These are phyloP conservation scores for Neocrepidodera transversa DNA, from an alignment of 2,888 invertebrate species.

Conservation along the genomic window DNA sequence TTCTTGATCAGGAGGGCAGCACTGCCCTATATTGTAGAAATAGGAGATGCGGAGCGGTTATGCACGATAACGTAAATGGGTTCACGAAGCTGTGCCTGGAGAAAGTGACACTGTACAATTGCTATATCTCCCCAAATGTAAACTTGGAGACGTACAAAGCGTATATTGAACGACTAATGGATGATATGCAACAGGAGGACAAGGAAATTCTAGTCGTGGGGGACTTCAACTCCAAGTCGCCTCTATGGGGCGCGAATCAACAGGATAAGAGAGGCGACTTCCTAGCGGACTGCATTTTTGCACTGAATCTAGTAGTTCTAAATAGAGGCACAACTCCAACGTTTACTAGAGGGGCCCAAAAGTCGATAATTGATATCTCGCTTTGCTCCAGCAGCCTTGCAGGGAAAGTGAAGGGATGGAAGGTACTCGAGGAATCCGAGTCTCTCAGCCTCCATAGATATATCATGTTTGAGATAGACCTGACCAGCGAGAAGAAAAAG, in stretches of 20 bases:
- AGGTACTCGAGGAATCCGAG: neutral
- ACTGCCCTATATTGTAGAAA: conserved; percentile 3
- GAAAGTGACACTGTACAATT: neutral
- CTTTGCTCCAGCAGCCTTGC: neutral
- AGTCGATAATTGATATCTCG: no score
- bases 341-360: neutral
- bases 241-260: neutral
- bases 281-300: neutral
- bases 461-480: neutral
- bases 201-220: neutral
- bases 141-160: neutral
- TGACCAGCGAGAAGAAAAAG: neutral
- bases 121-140: conserved; percentile 13
- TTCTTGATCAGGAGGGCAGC: neutral
- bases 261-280: neutral
- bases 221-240: conserved; percentile 2
- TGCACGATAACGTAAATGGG: neutral
- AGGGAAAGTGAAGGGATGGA: no score
- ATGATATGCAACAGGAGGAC: neutral
- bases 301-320: neutral
- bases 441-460: neutral
- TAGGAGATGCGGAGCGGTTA: neutral
- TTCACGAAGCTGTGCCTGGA: no score
- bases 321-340: neutral
- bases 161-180: neutral